A percentile compares a stretch with the other conserved stretches of the same genome.
Evolutionary conservation across 2,888 invertebrate genomes (phyloP).

Genomic region (Conus canariensis): DNA sequence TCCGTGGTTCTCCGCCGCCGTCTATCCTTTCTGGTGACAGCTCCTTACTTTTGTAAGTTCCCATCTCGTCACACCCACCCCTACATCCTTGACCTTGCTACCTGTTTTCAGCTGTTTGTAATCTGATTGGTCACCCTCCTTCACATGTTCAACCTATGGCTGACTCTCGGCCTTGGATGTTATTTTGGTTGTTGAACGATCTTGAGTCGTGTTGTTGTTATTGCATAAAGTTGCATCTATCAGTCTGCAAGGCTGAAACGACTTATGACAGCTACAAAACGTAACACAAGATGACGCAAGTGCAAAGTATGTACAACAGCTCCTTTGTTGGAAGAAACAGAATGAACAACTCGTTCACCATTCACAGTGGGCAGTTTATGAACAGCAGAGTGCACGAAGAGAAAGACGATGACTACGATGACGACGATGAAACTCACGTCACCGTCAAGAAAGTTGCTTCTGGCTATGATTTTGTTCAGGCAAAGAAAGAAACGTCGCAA

Average conservation of each 20-base stretch:
- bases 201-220: neutral
- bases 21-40: neutral
- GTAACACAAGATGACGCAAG: conserved; percentile 47
- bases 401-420: conserved; percentile 83
- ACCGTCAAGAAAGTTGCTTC: conserved; percentile 82
- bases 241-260: conserved; percentile 49
- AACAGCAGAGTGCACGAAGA: conserved; percentile 97
- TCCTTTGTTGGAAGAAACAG: neutral
- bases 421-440: conserved; percentile 85
- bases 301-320: conserved; percentile 38
- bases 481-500: conserved; percentile 70
- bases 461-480: conserved; percentile 64
- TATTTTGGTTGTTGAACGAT: conserved; percentile 10
- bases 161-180: neutral
- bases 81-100: conserved; percentile 46
- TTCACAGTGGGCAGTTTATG: conserved; percentile 99
- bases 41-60: neutral
- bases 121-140: conserved; percentile 51
- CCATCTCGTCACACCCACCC: no score
- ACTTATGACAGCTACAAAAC: conserved; percentile 18
- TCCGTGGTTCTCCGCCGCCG: neutral
- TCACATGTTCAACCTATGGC: conserved; percentile 53
- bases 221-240: neutral
- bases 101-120: neutral
- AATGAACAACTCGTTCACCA: conserved; percentile 75